These are phyloP conservation scores for Ceratotherium simum DNA, from an alignment of 2,113 vertebrate genomes.

Conservation along the genomic window DNA sequence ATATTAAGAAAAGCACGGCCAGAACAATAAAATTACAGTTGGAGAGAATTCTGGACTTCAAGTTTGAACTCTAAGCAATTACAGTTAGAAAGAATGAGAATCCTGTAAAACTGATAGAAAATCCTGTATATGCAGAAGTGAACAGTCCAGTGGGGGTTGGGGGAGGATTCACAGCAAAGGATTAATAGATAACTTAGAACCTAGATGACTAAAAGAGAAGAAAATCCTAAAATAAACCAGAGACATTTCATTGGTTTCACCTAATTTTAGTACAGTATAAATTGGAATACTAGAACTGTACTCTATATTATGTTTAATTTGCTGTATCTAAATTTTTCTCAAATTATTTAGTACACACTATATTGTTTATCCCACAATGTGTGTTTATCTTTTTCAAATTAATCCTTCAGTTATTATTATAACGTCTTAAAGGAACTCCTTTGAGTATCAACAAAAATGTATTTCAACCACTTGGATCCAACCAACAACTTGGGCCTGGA, in stretches of 20 bases:
- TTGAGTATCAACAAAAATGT: neutral
- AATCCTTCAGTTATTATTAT: neutral
- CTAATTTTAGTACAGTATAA: neutral
- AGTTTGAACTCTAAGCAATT: neutral
- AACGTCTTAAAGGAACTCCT: slow-evolving; percentile 15
- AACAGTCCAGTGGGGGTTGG: neutral
- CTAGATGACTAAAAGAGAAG: neutral
- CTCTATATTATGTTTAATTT: neutral
- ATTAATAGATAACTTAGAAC: neutral
- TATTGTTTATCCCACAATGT: neutral
- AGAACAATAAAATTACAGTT: neutral
- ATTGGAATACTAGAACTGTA: neutral
- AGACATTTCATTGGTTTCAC: neutral
- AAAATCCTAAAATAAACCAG: neutral
- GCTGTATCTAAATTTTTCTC: neutral
- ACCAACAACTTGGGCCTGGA: neutral
- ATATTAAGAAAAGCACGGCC: neutral
- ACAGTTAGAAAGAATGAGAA: neutral
- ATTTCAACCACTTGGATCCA: neutral
- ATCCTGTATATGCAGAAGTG: neutral
- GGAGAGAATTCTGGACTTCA: neutral
- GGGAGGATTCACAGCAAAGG: neutral
- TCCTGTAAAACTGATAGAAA: neutral
- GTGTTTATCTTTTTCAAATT: neutral
- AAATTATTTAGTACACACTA: neutral